phyloP scores from a whole-genome alignment of 64 coral and sea anemone genomes.

The Pocillopora verrucosa region DNA sequence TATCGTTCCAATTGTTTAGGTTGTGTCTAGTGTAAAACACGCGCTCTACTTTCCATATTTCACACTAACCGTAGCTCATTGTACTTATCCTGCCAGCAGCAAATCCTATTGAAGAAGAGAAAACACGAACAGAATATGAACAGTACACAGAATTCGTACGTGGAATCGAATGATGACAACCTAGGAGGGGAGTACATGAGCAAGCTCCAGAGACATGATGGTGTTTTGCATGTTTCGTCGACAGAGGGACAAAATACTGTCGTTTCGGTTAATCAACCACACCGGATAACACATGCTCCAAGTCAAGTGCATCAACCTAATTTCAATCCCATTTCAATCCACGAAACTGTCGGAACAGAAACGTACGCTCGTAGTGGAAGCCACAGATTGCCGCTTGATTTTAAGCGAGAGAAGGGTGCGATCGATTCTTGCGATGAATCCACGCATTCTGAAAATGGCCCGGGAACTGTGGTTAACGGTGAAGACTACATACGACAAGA shows the following conservation, averaged over 20 bases:
- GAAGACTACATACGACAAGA: constrained; percentile 34
- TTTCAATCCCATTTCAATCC: constrained; percentile 9
- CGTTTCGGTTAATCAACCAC: constrained; percentile 9
- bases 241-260: not conserved
- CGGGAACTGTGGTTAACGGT: constrained; percentile 22
- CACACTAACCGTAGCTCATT: constrained; percentile 72
- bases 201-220: constrained; percentile 58
- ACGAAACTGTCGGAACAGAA: constrained; percentile 2
- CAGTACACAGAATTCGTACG: constrained; percentile 24
- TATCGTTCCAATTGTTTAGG: constrained; percentile 56
- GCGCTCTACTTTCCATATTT: constrained; percentile 55
- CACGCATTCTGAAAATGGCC: not conserved
- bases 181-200: constrained; percentile 54
- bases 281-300: constrained; percentile 16
- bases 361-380: constrained; percentile 20
- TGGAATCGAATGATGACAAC: constrained; percentile 25
- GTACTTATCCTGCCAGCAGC: constrained; percentile 81
- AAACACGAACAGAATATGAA: constrained; percentile 87
- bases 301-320: constrained; percentile 7
- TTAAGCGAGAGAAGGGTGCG: constrained; percentile 81
- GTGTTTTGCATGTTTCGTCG: constrained; percentile 16
- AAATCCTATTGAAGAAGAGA: constrained; percentile 85
- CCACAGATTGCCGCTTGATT: constrained; percentile 61
- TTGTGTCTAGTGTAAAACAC: constrained; percentile 65
- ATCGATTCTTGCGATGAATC: constrained; percentile 74